Percentiles rank a stretch among this genome's conserved stretches.
These are phyloP conservation scores for Eurystomus gularis DNA, from an alignment of 2,113 vertebrate genomes.

Conservation along the genomic window DNA sequence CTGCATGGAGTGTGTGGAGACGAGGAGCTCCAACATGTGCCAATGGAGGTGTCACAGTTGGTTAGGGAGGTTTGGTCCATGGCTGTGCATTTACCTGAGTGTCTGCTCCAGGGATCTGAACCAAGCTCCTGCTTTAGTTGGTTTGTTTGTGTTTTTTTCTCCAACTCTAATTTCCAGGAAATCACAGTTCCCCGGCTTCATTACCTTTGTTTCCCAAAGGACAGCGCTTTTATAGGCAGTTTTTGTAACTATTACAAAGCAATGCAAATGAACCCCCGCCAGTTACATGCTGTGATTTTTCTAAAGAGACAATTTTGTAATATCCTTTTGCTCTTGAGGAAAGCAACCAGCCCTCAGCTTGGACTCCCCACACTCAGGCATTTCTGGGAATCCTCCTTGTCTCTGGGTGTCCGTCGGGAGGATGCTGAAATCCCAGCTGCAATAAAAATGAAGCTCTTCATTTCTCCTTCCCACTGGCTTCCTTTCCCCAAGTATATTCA, in stretches of 20 bases:
- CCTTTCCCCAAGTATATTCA: background rate
- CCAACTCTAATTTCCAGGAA: background rate
- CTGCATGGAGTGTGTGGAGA: too few relatives aligned
- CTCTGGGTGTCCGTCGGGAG: background rate
- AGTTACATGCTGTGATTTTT: background rate
- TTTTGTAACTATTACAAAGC: background rate
- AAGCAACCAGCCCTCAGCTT: background rate
- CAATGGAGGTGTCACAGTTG: background rate
- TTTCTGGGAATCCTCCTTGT: background rate
- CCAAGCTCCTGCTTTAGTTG: background rate
- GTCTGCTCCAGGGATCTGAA: background rate
- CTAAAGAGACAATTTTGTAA: background rate
- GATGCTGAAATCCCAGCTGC: background rate
- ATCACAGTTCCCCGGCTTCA: background rate
- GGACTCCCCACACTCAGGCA: background rate
- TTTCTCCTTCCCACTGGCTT: background rate
- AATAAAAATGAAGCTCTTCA: background rate
- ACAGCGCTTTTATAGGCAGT: background rate
- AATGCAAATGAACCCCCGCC: background rate
- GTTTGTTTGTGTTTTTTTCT: background rate
- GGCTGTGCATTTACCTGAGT: background rate
- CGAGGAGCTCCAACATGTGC: rapidly evolving
- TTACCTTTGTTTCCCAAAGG: background rate
- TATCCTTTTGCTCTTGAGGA: background rate
- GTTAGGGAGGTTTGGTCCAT: background rate